Percentiles rank a stretch among this genome's conserved stretches.
phyloP scores from a whole-genome alignment of 2,888 invertebrate genomes.

The Dryococelus australis region DNA sequence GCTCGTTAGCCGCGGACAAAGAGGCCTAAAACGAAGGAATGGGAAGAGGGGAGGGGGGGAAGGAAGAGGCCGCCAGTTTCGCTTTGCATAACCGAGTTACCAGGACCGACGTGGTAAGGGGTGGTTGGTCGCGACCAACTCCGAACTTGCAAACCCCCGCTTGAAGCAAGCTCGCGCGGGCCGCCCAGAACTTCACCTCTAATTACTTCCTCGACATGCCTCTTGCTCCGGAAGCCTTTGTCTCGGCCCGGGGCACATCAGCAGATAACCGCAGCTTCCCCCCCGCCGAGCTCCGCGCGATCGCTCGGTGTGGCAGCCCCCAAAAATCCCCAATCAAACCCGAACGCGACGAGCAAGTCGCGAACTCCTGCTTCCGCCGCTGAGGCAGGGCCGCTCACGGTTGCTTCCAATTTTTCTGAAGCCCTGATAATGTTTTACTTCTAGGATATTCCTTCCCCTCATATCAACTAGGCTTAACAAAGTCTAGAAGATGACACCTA shows the following conservation, averaged over 20 bases:
- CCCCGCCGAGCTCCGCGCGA: background rate
- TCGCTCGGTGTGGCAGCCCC: background rate
- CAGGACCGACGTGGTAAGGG: background rate
- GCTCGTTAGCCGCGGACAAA: background rate
- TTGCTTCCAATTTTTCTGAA: too few species aligned
- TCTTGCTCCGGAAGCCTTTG: conserved; percentile 8
- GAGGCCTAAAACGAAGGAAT: background rate
- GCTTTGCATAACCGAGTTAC: background rate
- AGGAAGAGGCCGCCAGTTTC: background rate
- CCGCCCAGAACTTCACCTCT: background rate
- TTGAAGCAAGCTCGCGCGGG: background rate
- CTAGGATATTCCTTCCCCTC: too few species aligned
- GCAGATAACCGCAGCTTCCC: background rate
- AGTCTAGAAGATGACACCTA: too few species aligned
- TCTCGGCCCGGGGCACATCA: background rate
- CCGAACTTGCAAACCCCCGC: conserved; percentile 2
- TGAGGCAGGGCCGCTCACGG: too few species aligned
- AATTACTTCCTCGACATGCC: conserved; percentile 18
- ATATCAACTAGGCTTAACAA: too few species aligned
- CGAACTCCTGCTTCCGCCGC: too few species aligned
- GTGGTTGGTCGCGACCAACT: background rate
- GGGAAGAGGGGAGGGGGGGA: background rate
- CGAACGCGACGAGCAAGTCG: too few species aligned
- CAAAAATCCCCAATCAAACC: too few species aligned
- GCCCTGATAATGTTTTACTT: too few species aligned